Evolutionary conservation across 2,888 invertebrate species (phyloP), one percentile per base, ranked within the genome.

Genomic region (Polydrusus cervinus): DNA sequence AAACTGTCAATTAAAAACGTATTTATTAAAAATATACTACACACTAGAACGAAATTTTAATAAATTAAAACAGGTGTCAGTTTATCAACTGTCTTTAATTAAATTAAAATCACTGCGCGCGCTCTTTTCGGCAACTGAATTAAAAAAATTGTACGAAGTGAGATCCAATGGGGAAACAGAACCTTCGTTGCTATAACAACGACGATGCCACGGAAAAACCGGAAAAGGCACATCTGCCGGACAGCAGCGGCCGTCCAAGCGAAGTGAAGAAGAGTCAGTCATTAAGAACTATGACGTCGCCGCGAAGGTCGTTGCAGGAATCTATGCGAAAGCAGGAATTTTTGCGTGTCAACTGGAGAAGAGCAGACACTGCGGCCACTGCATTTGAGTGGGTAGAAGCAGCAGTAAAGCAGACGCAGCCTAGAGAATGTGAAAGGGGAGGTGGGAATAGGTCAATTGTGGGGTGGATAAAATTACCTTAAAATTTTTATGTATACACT

Each of bases 271-370:
- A 70, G 70, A 70, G 62, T 49, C 70, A 40, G 16, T 62, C 70
- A 70, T 70, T 62, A 60, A 38, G 57, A 11, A 60, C 40, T 51
- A 20, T 67, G 55, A 67, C 55, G 53, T 55, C 9, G 51, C 67
- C 8, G 68, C 25, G 45, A 68, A 68, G 57, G 57, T 34, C 34
- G 68, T 34, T 49, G 55, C 30, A 71, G 55, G 30, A 64, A 71
- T 71, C 71, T 62, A 55, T 64, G 64, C 64, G 53, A 71, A 64
- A 38, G 71, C 40, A 45, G 71, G 62, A 71, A 71, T 71, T 71
- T n/a, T 38, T 49, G 66, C 66, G 66, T 66, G 53, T 40, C 66
- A 40, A 66, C 38, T 53, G n/a, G 14, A 18, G 53, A 53, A 66
- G 66, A 66, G 40, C 66, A 66, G 53, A 20, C 53, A 40, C 51